phyloP scores from a whole-genome alignment of 1,140 invertebrate genomes.

The Drosophila seguyi region DNA sequence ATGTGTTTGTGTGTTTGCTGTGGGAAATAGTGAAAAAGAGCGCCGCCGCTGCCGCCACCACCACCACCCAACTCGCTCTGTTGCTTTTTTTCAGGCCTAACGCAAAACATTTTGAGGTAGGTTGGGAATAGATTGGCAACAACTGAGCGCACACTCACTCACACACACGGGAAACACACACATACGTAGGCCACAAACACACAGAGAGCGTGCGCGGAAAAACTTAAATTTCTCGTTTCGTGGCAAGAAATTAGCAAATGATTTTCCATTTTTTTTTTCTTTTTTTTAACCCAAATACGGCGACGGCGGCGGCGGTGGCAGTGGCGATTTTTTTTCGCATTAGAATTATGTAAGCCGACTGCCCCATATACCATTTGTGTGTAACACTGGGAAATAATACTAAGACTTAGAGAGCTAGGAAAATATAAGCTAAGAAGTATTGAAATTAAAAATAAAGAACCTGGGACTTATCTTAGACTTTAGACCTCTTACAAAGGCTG shows the following conservation, averaged over 20 bases:
- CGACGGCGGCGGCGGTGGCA: conserved; percentile 31
- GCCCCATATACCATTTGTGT: conserved; percentile 23
- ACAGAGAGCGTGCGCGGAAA: conserved; percentile 61
- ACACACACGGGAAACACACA: conserved; percentile 22
- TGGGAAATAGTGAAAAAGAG: conserved; percentile 81
- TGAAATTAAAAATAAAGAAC: background rate
- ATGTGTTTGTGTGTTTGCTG: conserved; percentile 39
- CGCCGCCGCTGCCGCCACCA: conserved; percentile 18
- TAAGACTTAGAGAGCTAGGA: too few relatives aligned
- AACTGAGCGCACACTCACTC: conserved; percentile 68
- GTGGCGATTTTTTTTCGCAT: conserved; percentile 48
- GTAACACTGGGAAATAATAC: conserved; percentile 13
- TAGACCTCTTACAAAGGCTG: background rate
- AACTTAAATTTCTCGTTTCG: conserved; percentile 82
- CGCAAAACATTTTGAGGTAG: conserved; percentile 85
- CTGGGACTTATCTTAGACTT: too few relatives aligned
- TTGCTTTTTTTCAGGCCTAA: conserved; percentile 80
- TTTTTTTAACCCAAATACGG: conserved; percentile 80
- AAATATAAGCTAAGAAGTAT: background rate
- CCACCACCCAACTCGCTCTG: conserved; percentile 70
- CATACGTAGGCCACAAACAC: conserved; percentile 17
- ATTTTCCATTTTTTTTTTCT: conserved; percentile 68
- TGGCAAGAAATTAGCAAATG: conserved; percentile 81
- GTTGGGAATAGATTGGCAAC: conserved; percentile 85
- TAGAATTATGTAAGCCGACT: conserved; percentile 76